Percentiles rank a stretch among this genome's conserved stretches.
phyloP scores from a whole-genome alignment of 2,888 invertebrate genomes.

The Taphrorychus bicolor region DNA sequence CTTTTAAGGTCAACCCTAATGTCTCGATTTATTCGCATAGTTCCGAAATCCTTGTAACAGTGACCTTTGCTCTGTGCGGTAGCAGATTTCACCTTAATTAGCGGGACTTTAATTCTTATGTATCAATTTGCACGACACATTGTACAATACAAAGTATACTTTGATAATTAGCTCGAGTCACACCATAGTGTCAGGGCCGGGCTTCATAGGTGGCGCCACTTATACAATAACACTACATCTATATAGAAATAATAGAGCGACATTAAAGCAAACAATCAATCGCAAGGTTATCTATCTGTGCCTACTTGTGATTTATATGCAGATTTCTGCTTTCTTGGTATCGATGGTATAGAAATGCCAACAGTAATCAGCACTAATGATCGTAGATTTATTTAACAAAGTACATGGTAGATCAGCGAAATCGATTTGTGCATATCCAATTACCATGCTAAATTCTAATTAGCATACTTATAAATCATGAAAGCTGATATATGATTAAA shows the following conservation, averaged over 20 bases:
- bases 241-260: background rate
- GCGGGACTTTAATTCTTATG: background rate
- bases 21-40: background rate
- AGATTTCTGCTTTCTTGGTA: background rate
- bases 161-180: background rate
- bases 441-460: background rate
- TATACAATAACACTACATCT: background rate
- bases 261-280: background rate
- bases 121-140: background rate
- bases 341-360: background rate
- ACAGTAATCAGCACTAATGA: background rate
- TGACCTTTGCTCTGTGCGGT: background rate
- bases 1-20: background rate
- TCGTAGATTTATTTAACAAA: slow-evolving; percentile 8
- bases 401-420: no score
- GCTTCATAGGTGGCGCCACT: background rate
- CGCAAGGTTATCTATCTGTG: background rate
- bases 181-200: background rate
- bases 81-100: background rate
- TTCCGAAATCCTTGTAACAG: background rate
- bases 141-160: background rate
- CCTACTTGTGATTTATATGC: slow-evolving; percentile 3
- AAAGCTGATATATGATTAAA: background rate
- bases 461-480: slow-evolving; percentile 7
- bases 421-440: slow-evolving; percentile 12